Evolutionary conservation across 2,888 invertebrate genomes (phyloP).

Genomic region (Andrena chrysosceles): DNA sequence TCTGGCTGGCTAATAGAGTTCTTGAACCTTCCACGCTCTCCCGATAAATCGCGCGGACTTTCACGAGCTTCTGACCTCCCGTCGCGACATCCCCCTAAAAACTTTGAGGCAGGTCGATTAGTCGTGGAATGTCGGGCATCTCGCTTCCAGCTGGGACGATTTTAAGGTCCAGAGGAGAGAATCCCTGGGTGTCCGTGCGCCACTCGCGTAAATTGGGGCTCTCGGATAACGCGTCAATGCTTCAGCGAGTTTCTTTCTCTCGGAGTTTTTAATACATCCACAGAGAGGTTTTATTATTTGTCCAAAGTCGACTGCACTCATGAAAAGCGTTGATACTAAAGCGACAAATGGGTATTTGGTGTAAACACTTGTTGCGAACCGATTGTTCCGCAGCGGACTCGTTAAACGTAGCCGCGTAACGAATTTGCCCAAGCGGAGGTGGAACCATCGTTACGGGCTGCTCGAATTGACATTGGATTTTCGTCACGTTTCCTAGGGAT

Average conservation of each 20-base stretch:
- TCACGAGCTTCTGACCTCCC: conserved; percentile 10
- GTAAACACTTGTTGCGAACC: conserved; percentile 57
- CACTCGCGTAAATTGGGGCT: not conserved
- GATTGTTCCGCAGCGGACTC: conserved; percentile 17
- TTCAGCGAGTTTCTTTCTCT: not conserved
- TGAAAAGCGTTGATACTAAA: not conserved
- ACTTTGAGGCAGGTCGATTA: conserved; percentile 41
- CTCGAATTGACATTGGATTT: not conserved
- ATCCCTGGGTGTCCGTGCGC: not conserved
- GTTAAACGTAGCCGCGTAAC: conserved; percentile 30
- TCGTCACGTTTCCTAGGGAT: not conserved
- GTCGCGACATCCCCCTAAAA: not conserved
- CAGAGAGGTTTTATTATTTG: not conserved
- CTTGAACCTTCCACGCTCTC: conserved; percentile 54
- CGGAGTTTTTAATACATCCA: not conserved
- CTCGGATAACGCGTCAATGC: not conserved
- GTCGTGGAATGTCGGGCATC: conserved; percentile 20
- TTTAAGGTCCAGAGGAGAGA: not conserved
- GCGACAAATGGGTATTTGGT: conserved; percentile 21
- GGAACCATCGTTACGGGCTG: not conserved
- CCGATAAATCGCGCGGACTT: conserved; percentile 51
- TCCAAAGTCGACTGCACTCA: not conserved
- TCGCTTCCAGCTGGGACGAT: not conserved
- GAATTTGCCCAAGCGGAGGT: not conserved
- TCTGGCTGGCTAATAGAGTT: conserved; percentile 57